Base-by-base conservation (phyloP, 2,888 invertebrate species). In the Kryphioiulus occultus region DNA sequence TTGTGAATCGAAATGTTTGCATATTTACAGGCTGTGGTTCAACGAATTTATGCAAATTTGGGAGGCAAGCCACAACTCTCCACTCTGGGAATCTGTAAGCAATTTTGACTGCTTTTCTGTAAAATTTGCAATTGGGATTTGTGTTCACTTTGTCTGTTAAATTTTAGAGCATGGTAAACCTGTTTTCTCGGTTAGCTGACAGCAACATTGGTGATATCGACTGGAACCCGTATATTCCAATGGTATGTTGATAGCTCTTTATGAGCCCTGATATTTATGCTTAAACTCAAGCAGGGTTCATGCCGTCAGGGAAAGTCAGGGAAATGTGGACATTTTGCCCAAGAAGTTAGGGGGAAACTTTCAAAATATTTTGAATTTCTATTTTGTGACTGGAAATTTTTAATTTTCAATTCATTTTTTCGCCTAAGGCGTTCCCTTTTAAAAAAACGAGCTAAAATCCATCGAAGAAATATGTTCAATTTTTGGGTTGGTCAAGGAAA, bases 201-300 rank as follows among this genome's bases (percentile, higher is more conserved):
- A 93, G 94, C 90, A 96, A 95, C 91, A 95, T 96, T 87, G 97
- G 98, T 0, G 94, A 95, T 87, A 95, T 98, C 83, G 95, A 98
- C 91, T 98, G 98, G 98, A 95, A 95, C 89, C 96, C 96, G 0
- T 94, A 97, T 91, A 94, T 97, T 87, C 95, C 97, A n/a, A 90
- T 90, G 90, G 92, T 92, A 90, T 89, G 89, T 89, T 26, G 42
- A 88, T 68, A 85, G n/a, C 35, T 7, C 2, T 35, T 35, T 4
- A 4, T 35, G 35, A 35, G 35, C 35, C 2, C 35, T n/a, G 85
- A 59, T 32, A 87, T 86, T 53, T 30, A n/a, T n/a, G n/a, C n/a
- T n/a, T n/a, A n/a, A n/a, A n/a, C n/a, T 78, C 22, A 35, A 35
- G 2, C 35, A 35, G 35, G 2, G 3, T 35, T 35, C 35, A 35